Percentiles rank a stretch among this genome's conserved stretches.
Conservation (phyloP, 2,888 invertebrate species). For the Dicyrtoma fusca region DNA sequence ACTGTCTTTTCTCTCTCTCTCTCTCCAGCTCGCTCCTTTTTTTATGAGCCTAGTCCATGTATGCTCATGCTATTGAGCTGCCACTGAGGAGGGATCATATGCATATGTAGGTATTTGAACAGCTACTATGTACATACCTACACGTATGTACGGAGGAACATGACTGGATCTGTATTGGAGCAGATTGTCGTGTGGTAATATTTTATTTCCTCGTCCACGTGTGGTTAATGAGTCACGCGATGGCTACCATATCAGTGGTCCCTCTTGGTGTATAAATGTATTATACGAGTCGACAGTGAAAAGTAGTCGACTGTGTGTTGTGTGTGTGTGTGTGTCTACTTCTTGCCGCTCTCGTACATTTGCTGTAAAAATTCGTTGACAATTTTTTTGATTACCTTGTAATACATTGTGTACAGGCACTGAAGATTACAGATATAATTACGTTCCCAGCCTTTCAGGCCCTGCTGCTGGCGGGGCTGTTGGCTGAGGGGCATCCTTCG, state of each 20-base stretch:
- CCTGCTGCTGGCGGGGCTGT: too few relatives aligned
- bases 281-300: not conserved
- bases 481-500: too few relatives aligned
- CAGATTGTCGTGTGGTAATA: slow-evolving; percentile 44
- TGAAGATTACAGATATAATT: not conserved
- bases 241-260: slow-evolving; percentile 12
- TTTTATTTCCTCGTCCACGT: slow-evolving; percentile 49
- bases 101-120: not conserved
- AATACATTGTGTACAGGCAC: not conserved
- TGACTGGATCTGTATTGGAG: slow-evolving; percentile 20
- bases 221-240: slow-evolving; percentile 55
- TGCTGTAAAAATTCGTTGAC: not conserved
- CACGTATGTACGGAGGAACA: not conserved
- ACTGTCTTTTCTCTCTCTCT: slow-evolving; percentile 4
- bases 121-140: not conserved
- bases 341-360: not conserved
- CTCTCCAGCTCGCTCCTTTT: not conserved
- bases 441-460: too few relatives aligned
- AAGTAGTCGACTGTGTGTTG: not conserved
- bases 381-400: not conserved
- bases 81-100: too few relatives aligned
- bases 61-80: too few relatives aligned
- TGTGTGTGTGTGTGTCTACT: too few relatives aligned
- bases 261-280: not conserved
- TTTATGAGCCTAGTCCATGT: slow-evolving; percentile 4